Evolutionary conservation across 2,113 vertebrate genomes (phyloP).

Genomic region (Zeus faber): DNA sequence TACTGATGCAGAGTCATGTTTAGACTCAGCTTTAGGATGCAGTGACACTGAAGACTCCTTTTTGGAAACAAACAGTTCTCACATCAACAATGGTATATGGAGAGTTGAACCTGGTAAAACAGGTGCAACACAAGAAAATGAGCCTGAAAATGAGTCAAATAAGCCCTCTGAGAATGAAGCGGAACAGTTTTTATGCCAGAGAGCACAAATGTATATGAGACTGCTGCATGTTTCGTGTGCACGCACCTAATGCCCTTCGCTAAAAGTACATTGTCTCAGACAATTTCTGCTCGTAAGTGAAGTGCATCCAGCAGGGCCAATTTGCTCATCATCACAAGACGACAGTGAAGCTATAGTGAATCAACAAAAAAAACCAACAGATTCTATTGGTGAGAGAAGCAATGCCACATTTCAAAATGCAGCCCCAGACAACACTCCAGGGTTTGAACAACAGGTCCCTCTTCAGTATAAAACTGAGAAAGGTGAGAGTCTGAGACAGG

Average conservation of each 20-base stretch:
- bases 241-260: conserved; percentile 60
- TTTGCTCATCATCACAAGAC: not conserved
- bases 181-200: conserved; percentile 55
- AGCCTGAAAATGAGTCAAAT: not conserved
- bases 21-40: not conserved
- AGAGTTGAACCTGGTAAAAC: not conserved
- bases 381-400: not conserved
- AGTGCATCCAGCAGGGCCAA: not conserved
- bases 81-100: no score
- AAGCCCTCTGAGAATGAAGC: not conserved
- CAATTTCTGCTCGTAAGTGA: not conserved
- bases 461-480: not conserved
- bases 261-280: not conserved
- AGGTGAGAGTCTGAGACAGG: not conserved
- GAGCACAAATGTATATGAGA: conserved; percentile 36
- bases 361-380: not conserved
- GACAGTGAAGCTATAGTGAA: not conserved
- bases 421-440: not conserved
- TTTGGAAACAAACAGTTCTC: not conserved
- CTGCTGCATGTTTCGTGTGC: conserved; percentile 38
- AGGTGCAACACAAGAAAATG: not conserved
- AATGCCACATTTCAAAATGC: not conserved
- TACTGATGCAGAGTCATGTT: not conserved
- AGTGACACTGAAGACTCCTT: not conserved
- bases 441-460: not conserved